Base-by-base conservation (phyloP, 2,888 invertebrate species). In the Cremastinae sp. region DNA sequence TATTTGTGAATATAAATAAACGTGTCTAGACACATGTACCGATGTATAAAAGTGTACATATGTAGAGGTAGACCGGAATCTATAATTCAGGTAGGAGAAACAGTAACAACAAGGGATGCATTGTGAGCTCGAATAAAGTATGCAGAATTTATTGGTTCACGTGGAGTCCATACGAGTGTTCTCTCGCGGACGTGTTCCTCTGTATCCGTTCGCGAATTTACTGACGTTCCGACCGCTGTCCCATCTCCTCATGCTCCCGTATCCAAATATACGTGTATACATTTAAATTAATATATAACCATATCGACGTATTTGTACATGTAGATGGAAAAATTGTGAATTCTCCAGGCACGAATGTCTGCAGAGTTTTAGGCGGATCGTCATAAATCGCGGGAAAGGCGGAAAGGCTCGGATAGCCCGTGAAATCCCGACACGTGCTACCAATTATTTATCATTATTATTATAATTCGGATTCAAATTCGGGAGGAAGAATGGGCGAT, bases 51-150 rank as follows among this genome's bases (percentile, higher is more conserved):
- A 8, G 36, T 28, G 53, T 20, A 22, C 45, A 49, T 64, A 51
- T 56, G 56, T 28, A 54, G 61, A 51, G 45, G 43, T 34, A 18
- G 20, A 41, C 12, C 41, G 10, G 10, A 41, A 45, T 56, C 53
- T 54, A 74, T 54, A 61, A 73, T 75, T 73, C 66, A 73, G 68
- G 51, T 68, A 43, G 72, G 28, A 75, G 64, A 64, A 71, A 68
- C 68, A 62, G 68, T 74, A 74, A 72, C 70, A 78, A 72, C 38
- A 77, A 54, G 70, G 56, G 75, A 79, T 71, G 79, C 79, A 83
- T 84, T 82, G 81, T 81, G 79, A 82, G 78, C 75, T 75, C 80
- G 82, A 28, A 85, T 82, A 83, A 86, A 84, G 82, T 85, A 83
- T 86, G 81, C 82, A 79, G 75, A 83, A 86, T 85, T 85, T 83